Conservation (phyloP, 1,140 invertebrate genomes). For the Monomorium pharaonis region DNA sequence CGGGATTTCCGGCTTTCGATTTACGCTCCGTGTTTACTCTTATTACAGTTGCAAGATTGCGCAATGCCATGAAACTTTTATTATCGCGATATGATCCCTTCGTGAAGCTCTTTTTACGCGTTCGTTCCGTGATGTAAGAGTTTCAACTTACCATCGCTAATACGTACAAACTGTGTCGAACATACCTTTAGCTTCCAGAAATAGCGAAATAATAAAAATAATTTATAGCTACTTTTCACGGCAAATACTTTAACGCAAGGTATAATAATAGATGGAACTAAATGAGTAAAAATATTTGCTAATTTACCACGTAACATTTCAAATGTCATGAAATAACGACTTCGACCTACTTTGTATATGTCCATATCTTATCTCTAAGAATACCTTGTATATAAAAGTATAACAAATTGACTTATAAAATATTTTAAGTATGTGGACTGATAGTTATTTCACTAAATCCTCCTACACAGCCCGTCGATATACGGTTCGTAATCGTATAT, state of each 20-base stretch:
- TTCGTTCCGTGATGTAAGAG: slow-evolving; percentile 5
- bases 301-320: not conserved
- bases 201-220: not conserved
- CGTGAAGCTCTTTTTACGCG: not conserved
- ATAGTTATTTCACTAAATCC: slow-evolving; percentile 16
- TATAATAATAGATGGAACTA: not conserved
- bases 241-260: not conserved
- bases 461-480: not conserved
- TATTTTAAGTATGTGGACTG: not conserved
- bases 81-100: slow-evolving; percentile 27
- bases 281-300: not conserved
- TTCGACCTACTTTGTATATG: not conserved
- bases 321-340: not conserved
- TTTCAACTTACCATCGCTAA: slow-evolving; percentile 16
- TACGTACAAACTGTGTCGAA: slow-evolving; percentile 11
- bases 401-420: not conserved
- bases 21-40: slow-evolving; percentile 36
- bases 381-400: not conserved
- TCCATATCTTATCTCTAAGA: not conserved
- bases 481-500: slow-evolving; percentile 33
- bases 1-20: slow-evolving; percentile 22
- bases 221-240: not conserved
- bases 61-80: slow-evolving; percentile 32
- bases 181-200: not conserved
- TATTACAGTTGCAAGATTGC: slow-evolving; percentile 47